Evolutionary conservation across 2,797 vertebrate species (phyloP).

Genomic region (Clamator glandarius): DNA sequence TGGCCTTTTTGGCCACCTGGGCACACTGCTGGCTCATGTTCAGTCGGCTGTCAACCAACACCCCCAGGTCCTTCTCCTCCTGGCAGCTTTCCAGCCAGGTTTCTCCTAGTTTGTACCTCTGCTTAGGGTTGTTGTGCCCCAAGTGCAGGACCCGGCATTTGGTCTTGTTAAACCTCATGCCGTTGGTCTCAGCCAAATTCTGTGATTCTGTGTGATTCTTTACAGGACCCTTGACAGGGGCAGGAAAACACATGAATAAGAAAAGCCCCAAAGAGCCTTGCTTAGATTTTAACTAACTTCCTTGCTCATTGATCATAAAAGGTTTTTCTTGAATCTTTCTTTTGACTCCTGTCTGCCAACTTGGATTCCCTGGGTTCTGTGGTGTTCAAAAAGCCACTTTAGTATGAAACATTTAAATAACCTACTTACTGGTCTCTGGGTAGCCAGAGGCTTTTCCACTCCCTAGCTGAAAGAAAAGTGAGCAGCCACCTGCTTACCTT

Average conservation of each 20-base stretch:
- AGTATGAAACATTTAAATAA: neutral
- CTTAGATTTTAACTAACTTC: neutral
- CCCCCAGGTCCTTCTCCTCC: too few species aligned
- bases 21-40: too few species aligned
- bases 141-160: too few species aligned
- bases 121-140: too few species aligned
- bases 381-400: neutral
- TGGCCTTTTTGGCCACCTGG: too few species aligned
- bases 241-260: neutral
- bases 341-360: neutral
- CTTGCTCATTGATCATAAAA: neutral
- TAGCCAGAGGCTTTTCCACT: neutral
- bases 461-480: neutral
- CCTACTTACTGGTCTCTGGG: neutral
- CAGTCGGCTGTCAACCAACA: too few species aligned
- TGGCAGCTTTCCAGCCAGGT: too few species aligned
- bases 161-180: too few species aligned
- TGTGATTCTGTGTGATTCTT: too few species aligned
- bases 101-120: too few species aligned
- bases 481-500: neutral
- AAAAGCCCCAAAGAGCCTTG: neutral
- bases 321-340: neutral
- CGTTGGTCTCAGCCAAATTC: too few species aligned
- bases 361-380: neutral
- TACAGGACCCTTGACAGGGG: neutral